Evolutionary conservation across 2,797 vertebrate genomes (phyloP).

Genomic region (Pseudotriccus pelzelni): DNA sequence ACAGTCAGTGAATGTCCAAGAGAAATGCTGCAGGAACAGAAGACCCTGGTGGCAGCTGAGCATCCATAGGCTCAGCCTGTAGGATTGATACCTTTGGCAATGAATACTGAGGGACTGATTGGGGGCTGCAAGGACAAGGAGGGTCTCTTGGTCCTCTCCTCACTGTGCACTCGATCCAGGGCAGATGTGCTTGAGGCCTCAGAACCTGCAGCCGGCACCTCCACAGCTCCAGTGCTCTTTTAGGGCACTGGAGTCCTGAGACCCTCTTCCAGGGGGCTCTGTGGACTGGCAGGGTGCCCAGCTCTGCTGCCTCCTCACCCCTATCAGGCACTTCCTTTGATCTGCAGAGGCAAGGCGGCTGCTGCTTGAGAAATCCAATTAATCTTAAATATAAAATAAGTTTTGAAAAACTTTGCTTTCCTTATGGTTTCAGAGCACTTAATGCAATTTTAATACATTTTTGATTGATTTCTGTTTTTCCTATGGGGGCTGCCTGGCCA

Average conservation of each 20-base stretch:
- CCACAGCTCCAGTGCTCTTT: neutral
- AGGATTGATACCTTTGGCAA: accelerated
- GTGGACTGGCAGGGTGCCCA: neutral
- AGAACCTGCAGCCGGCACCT: neutral
- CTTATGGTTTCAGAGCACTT: neutral
- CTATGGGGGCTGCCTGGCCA: neutral
- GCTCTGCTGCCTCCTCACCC: neutral
- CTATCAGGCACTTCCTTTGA: neutral
- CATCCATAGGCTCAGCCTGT: neutral
- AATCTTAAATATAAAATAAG: neutral
- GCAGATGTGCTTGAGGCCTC: neutral
- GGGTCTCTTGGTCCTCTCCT: neutral
- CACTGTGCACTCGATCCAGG: accelerated
- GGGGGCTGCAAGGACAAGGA: neutral
- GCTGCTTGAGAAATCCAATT: neutral
- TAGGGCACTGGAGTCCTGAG: neutral
- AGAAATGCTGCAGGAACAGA: neutral
- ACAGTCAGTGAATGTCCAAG: accelerated
- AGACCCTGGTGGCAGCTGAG: neutral
- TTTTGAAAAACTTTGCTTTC: neutral
- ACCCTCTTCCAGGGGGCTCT: neutral
- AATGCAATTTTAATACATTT: neutral
- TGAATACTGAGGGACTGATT: accelerated
- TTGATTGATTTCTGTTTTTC: neutral
- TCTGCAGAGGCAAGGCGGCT: neutral